Base-by-base conservation (phyloP, 2,888 invertebrate species). In the Heliconius sara region DNA sequence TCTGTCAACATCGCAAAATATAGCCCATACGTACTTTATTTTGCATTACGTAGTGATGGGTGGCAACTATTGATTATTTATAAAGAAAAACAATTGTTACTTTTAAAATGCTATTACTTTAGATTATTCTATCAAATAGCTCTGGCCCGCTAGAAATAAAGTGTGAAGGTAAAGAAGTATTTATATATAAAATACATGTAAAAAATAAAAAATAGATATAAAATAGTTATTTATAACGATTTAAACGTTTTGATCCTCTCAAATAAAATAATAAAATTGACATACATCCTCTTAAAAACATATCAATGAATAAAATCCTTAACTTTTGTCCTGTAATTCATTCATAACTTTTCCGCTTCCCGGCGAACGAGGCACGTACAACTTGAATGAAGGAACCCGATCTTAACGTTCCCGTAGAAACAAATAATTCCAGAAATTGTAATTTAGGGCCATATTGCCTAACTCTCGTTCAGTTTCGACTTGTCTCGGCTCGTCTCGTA, bases 401-500 rank as follows among this genome's bases (percentile, higher is more conserved):
- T 76, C 67, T 73, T 76, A 79, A 79, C 65, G 76, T 74, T 72
- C 72, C 68, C 66, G 34, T 30, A 70, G 57, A 73, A 82, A 78
- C 83, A 83, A 83, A 85, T 85, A 84, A 83, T 84, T 85, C 81
- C n/a, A 43, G 79, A 80, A 73, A 75, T 83, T 83, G 76, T 84
- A 83, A 83, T 82, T 85, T 84, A 82, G 76, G 82, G 82, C 79
- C 81, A 79, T 60, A 79, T 82, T 80, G 82, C 80, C 77, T 60
- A 80, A 78, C 63, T 81, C 90, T 68, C 70, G 70, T 70, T 70
- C 70, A 70, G 25, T 25, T 88, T 88, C 89, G 90, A 83, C 84
- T 81, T 82, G 80, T 83, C 80, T 90, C 89, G 88, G 85, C 76
- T 47, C 77, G 79, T 80, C 80, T 85, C 86, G 87, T 85, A 85